Base-by-base conservation (phyloP, 2,888 invertebrate genomes). In the Candidula unifasciata region DNA sequence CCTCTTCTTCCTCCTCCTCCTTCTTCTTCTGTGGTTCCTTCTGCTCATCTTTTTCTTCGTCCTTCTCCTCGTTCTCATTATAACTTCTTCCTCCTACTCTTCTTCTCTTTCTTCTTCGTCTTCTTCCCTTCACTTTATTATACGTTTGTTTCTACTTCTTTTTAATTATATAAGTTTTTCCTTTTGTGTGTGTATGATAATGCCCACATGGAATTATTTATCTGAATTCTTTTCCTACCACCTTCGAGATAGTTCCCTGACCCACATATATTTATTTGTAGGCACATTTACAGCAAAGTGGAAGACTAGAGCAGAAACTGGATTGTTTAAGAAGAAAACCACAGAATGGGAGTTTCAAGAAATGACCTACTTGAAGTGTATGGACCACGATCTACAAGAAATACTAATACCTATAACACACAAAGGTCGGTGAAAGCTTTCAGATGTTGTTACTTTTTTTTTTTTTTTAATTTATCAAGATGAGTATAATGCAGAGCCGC, bases 221-320 rank as follows among this genome's bases (percentile, higher is more conserved):
- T 54, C 18, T 13, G 54, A 54, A 54, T 18, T 10, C 18, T 54
- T 18, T 54, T 54, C 13, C 21, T 6, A 18, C 13, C 21, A 60
- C 21, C 21, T 6, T 60, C 6, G 10, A 0, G 5, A 60, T n/a
- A 6, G 60, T 60, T 60, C 60, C 0, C 60, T 21, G 54, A 66
- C 33, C 18, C n/a, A 44, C 8, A 13, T 73, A 8, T 1, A 16
- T n/a, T 80, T 69, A n/a, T 21, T 30, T 52, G 6, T 68, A 84
- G 84, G 90, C n/a, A 86, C 89, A 6, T 91, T 91, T 81, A 88
- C 88, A 3, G 92, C 90, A 27, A 91, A 89, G 80, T 92, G 91
- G 91, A 88, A 87, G 82, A 91, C 91, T 6, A 87, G 86, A 35
- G 90, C 90, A 0, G 85, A 89, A 74, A 90, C 89, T 10, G 91